A percentile compares a stretch with the other conserved stretches of the same genome.
Conservation (phyloP, 1,140 invertebrate genomes). For the Agrypnia vestita region DNA sequence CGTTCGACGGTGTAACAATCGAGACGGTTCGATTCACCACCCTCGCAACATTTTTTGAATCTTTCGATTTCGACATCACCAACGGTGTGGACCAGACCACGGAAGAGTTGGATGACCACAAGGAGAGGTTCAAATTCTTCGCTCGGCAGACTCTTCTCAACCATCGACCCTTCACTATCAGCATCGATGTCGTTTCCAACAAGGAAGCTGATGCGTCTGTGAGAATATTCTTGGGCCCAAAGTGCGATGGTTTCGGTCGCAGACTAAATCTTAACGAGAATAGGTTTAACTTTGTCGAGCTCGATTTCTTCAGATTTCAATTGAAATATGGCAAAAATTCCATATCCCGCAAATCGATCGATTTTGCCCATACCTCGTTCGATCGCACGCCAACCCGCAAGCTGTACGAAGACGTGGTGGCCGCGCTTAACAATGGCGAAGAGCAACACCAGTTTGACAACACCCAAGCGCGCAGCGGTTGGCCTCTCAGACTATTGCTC, state of each 20-base stretch:
- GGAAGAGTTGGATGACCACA: conserved; percentile 63
- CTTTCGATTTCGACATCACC: conserved; percentile 79
- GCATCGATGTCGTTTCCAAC: conserved; percentile 58
- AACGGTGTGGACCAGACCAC: conserved; percentile 74
- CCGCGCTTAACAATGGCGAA: conserved; percentile 67
- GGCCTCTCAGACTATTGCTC: conserved; percentile 75
- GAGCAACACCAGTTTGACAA: conserved; percentile 70
- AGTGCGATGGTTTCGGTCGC: conserved; percentile 71
- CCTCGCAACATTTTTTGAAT: conserved; percentile 82
- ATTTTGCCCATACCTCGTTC: conserved; percentile 69
- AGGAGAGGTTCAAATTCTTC: conserved; percentile 67
- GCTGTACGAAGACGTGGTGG: conserved; percentile 69
- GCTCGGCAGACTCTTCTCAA: conserved; percentile 68
- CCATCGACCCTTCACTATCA: conserved; percentile 56
- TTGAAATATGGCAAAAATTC: conserved; percentile 78
- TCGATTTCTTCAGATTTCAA: conserved; percentile 79
- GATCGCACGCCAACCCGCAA: conserved; percentile 72
- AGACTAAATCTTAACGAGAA: conserved; percentile 75
- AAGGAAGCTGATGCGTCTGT: conserved; percentile 41
- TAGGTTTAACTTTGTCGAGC: conserved; percentile 76
- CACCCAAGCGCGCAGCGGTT: conserved; percentile 72
- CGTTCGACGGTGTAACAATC: conserved; percentile 77
- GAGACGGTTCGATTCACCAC: conserved; percentile 77
- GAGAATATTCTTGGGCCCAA: conserved; percentile 65
- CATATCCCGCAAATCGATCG: conserved; percentile 71